Base-by-base conservation (phyloP, 2,888 invertebrate genomes). In the Litoditis marina region DNA sequence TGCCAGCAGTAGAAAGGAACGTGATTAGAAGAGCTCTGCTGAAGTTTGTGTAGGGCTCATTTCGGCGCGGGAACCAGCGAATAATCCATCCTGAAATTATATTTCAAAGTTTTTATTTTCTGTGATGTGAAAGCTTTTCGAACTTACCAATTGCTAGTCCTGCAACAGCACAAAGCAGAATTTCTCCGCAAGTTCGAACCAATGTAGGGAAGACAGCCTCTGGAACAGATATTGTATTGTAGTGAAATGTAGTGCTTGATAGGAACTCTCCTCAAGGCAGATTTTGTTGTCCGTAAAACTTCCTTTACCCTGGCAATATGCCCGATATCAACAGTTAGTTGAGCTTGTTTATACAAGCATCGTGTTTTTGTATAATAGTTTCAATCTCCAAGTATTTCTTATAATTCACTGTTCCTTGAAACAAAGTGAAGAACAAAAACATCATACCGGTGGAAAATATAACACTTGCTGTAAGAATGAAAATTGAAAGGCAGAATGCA, bases 31-130 rank as follows among this genome's bases (percentile, higher is more conserved):
- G 52, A 32, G 65, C 63, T 32, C 72, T 53, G 22, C 65, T 64
- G 19, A 68, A 60, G n/a, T 66, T 61, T 3, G 67, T 72, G 57
- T 60, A 34, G n/a, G 55, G 50, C 56, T 72, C 69, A 34, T 68
- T 60, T 31, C 62, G 56, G 6, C 49, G 47, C 4, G 60, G 60
- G 27, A 60, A 60, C 22, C 25, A 32, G 49, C 66, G 65, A 4
- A 71, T 28, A 19, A 71, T 34, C 60, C 65, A 65, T 11, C 68
- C 65, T 60, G 46, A n/a, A 57, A 46, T 13, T 5, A 28, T 19
- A 31, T 47, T n/a, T 47, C 25, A 11, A 47, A 13, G 13, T 19
- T 19, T n/a, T 47, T 47, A n/a, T 22, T 19, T 47, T 13, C 1
- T 32, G 27, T 3, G 19, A 6, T 19, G 16, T 6, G 27, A 8